A percentile compares a stretch with the other conserved stretches of the same genome.
Evolutionary conservation across 2,888 invertebrate species (phyloP).

Genomic region (Papilio gigon): DNA sequence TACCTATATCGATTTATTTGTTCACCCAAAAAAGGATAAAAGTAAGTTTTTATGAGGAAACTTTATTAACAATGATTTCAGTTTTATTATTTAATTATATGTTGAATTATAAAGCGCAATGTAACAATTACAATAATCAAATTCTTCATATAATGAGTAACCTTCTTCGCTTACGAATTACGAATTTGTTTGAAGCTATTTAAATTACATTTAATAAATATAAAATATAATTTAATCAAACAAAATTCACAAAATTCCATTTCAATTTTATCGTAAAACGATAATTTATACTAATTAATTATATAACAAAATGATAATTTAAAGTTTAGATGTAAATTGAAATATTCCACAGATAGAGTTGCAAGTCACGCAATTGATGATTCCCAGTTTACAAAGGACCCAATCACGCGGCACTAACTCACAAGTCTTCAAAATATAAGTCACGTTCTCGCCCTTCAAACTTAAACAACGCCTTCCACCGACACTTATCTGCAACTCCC

Average conservation of each 20-base stretch:
- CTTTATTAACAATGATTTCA: not conserved
- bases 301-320: not conserved
- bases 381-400: constrained; percentile 30
- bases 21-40: too few relatives aligned
- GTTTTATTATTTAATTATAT: not conserved
- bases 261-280: not conserved
- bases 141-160: not conserved
- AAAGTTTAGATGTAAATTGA: not conserved
- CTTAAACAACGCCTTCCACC: constrained; percentile 28
- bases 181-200: not conserved
- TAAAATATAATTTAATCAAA: not conserved
- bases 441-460: constrained; percentile 39
- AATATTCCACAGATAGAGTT: not conserved
- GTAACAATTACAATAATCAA: not conserved
- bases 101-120: not conserved
- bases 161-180: not conserved
- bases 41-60: not conserved
- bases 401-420: constrained; percentile 36
- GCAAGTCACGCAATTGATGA: constrained; percentile 28
- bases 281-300: not conserved
- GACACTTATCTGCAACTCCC: constrained; percentile 29
- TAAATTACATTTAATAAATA: not conserved
- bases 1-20: too few relatives aligned
- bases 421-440: constrained; percentile 31
- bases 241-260: too few relatives aligned